phyloP scores from a whole-genome alignment of 2,797 vertebrate genomes.

The Kryptopterus vitreolus region DNA sequence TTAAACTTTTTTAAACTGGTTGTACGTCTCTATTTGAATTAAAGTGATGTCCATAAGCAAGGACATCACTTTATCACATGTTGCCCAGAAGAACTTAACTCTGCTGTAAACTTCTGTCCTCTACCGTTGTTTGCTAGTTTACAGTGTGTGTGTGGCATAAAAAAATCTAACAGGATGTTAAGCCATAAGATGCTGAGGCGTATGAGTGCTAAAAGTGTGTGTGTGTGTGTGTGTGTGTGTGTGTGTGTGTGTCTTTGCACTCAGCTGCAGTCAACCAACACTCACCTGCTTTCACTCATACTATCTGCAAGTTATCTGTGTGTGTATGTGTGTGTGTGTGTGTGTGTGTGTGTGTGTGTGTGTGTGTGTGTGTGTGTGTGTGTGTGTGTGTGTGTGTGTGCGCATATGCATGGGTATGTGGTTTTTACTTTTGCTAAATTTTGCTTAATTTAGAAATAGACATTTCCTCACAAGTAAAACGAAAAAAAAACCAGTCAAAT shows the following conservation, averaged over 20 bases:
- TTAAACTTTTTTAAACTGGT: neutral
- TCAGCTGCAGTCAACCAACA: conserved; percentile 12
- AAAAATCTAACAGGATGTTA: conserved; percentile 5
- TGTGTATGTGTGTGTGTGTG: neutral
- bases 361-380: neutral
- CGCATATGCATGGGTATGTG: too few species aligned
- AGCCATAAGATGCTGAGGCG: neutral
- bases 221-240: conserved; percentile 12
- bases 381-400: neutral
- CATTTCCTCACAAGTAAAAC: neutral
- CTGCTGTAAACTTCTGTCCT: neutral
- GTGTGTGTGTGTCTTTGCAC: conserved; percentile 29
- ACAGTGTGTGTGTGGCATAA: neutral
- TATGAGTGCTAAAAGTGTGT: conserved; percentile 10
- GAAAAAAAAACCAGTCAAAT: neutral
- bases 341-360: neutral
- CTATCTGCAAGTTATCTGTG: conserved; percentile 14
- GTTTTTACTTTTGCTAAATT: conserved; percentile 10
- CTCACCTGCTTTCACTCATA: conserved; percentile 23
- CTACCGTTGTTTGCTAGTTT: neutral
- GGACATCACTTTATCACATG: neutral
- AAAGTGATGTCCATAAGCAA: neutral
- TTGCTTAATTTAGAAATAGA: neutral
- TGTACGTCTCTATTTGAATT: neutral
- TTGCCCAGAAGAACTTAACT: neutral